Base-by-base conservation (phyloP, 1,140 invertebrate genomes). In the Leptinotarsa texana region DNA sequence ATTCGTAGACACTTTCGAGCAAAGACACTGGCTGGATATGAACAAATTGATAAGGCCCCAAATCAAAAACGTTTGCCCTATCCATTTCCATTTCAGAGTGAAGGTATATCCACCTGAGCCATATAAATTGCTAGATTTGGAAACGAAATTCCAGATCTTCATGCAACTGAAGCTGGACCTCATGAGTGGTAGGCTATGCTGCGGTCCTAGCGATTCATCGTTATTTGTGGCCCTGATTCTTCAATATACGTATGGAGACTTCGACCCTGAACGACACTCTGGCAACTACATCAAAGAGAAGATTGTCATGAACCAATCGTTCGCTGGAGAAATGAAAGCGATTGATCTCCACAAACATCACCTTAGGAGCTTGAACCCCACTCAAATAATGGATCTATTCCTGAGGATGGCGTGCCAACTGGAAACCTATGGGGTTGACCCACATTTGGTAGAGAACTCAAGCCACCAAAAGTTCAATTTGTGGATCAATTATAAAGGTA, bases 31-130 rank as follows among this genome's bases (percentile, higher is more conserved):
- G 75, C 69, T 79, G 21, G 77, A 78, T 15, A 33, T 70, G 51
- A 18, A 73, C 21, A 73, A 75, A 24, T 61, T 78, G n/a, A 75
- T 79, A 13, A 68, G 65, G 24, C 42, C 57, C 3, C 77, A 79
- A 69, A 67, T 79, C 18, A 74, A 71, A 22, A 63, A 74, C 11
- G 47, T 74, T 13, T 69, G 70, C 18, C 66, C 69, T 6, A 66
- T 71, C 2, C 42, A 75, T 15, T 75, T 75, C 24, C 74, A 76
- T 15, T 79, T 79, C 21, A 71, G 77, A 68, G 63, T 73, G 5
- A 79, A 79, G 49, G 73, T 76, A 13, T 76, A 75, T 62, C 75
- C 77, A 13, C 77, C 73, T 4, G 67, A 79, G 62, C 77, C 77
- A 2, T 79, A 75, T 13, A 79, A 76, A 73, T 18, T 79, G 8